Conservation (phyloP, 2,888 invertebrate species). For the Campoletis raptor region DNA sequence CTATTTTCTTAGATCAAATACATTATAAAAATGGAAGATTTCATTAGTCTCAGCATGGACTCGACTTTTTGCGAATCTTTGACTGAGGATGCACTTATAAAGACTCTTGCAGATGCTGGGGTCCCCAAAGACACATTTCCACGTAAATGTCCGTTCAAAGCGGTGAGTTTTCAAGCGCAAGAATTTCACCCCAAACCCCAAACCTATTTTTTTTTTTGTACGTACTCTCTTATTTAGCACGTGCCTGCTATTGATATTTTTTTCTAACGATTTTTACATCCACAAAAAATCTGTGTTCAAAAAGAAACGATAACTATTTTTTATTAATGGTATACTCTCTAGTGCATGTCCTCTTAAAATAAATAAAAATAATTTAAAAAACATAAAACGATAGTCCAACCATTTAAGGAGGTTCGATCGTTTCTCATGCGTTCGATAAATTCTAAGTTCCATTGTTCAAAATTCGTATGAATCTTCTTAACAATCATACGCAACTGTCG, state of each 20-base stretch:
- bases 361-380: neutral
- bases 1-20: constrained; percentile 55
- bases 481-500: too few relatives aligned
- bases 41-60: too few relatives aligned
- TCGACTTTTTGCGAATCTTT: constrained; percentile 53
- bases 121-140: constrained; percentile 63
- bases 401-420: too few relatives aligned
- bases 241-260: too few relatives aligned
- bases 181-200: too few relatives aligned
- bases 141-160: constrained; percentile 56
- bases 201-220: too few relatives aligned
- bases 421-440: too few relatives aligned
- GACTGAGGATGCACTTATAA: constrained; percentile 47
- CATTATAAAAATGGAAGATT: neutral
- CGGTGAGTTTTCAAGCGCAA: constrained; percentile 47
- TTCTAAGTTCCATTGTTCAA: too few relatives aligned
- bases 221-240: too few relatives aligned
- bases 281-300: neutral
- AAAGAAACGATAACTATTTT: neutral
- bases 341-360: neutral
- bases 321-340: neutral
- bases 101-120: constrained; percentile 56
- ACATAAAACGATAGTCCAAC: neutral
- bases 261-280: too few relatives aligned
- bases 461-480: too few relatives aligned